Conservation (phyloP, 1,140 invertebrate genomes). For the Drosophila burlai region DNA sequence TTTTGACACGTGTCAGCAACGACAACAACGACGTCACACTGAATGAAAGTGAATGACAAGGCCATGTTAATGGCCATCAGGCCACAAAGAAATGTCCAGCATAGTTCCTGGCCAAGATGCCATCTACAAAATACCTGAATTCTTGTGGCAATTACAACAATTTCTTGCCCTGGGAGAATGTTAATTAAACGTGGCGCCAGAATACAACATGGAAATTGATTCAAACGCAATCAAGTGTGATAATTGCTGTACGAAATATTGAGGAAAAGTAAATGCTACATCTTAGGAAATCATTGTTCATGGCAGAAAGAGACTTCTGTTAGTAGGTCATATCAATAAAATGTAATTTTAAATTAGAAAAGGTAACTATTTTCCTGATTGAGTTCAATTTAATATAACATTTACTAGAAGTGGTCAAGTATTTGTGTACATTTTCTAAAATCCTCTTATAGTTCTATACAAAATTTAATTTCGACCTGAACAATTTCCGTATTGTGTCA, state of each 20-base stretch:
- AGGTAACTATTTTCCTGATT: neutral
- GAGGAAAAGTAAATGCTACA: no score
- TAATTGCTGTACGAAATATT: slow-evolving; percentile 25
- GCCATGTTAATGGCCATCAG: slow-evolving; percentile 49
- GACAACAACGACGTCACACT: slow-evolving; percentile 34
- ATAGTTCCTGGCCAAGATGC: slow-evolving; percentile 41
- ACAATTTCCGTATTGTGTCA: no score
- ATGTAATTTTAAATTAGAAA: neutral
- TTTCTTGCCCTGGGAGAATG: slow-evolving; percentile 24
- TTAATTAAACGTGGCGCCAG: slow-evolving; percentile 32
- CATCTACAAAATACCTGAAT: slow-evolving; percentile 24
- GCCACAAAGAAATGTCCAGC: slow-evolving; percentile 16
- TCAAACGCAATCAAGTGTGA: slow-evolving; percentile 16
- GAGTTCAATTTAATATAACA: neutral
- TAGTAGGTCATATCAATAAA: neutral
- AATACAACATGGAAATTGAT: slow-evolving; percentile 10
- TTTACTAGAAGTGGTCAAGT: no score
- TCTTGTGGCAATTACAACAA: slow-evolving; percentile 42
- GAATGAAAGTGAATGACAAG: slow-evolving; percentile 55
- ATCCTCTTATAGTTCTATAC: no score
- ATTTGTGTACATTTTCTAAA: no score
- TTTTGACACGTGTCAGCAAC: slow-evolving; percentile 72
- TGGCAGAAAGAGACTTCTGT: neutral
- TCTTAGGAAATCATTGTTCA: neutral
- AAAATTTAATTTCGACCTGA: no score